These are phyloP conservation scores for Leptopilina clavipes DNA, from an alignment of 1,140 invertebrate genomes.

Conservation along the genomic window DNA sequence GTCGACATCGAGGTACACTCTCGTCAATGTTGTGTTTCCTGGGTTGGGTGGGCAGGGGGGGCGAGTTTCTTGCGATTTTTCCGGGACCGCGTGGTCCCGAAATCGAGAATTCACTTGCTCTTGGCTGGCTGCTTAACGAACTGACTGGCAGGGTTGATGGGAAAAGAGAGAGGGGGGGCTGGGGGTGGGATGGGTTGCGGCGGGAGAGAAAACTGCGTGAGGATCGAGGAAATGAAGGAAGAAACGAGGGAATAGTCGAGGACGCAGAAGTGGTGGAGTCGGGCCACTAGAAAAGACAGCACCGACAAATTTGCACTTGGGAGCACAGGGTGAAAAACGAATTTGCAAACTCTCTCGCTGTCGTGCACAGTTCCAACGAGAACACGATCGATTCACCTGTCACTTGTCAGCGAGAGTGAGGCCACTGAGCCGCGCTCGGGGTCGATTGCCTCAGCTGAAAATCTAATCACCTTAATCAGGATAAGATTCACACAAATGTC, in stretches of 20 bases:
- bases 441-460: not conserved
- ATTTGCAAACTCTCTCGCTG: conserved; percentile 28
- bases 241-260: not conserved
- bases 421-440: conserved; percentile 51
- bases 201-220: not conserved
- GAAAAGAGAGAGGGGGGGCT: not conserved
- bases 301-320: not conserved
- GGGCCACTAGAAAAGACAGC: not conserved
- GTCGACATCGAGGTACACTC: conserved; percentile 55
- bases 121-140: not conserved
- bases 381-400: conserved; percentile 66
- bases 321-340: conserved; percentile 23
- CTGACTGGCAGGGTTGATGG: not conserved
- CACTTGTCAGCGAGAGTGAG: conserved; percentile 63
- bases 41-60: not conserved
- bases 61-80: not conserved
- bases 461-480: conserved; percentile 2
- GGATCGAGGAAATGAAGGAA: not conserved
- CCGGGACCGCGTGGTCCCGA: conserved; percentile 32
- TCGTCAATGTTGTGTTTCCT: no score
- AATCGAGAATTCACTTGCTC: not conserved
- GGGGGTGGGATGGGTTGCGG: conserved; percentile 8
- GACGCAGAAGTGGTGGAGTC: not conserved
- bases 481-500: conserved; percentile 12
- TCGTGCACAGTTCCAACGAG: conserved; percentile 21